These are phyloP conservation scores for Notarius lentiginosus DNA, from an alignment of 2,113 vertebrate species.

Conservation along the genomic window DNA sequence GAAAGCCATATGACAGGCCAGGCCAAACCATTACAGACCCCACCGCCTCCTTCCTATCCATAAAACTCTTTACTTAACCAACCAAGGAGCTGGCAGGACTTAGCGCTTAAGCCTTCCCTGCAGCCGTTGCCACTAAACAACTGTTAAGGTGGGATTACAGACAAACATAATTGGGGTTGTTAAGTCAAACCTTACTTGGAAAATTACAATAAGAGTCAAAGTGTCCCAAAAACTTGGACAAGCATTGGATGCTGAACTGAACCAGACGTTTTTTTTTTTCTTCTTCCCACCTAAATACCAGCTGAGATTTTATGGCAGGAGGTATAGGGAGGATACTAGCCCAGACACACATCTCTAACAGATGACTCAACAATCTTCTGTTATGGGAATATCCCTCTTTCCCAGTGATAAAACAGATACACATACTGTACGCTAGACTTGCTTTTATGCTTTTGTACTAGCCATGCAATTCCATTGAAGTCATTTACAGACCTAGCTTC, in stretches of 20 bases:
- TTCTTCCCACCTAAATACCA: not conserved
- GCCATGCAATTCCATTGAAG: slow-evolving; percentile 35
- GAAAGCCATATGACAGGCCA: not conserved
- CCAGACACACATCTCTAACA: not conserved
- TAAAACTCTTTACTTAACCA: slow-evolving; percentile 8
- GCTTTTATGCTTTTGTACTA: slow-evolving; percentile 35
- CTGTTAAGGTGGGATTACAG: slow-evolving; percentile 4
- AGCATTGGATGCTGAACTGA: not conserved
- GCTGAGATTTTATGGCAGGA: slow-evolving; percentile 9
- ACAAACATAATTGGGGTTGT: slow-evolving; percentile 18
- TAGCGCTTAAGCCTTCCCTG: slow-evolving; percentile 11
- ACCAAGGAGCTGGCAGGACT: slow-evolving; percentile 13
- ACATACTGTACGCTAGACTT: slow-evolving; percentile 21
- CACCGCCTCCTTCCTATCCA: not conserved
- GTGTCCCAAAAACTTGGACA: not conserved
- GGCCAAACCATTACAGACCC: slow-evolving; percentile 6
- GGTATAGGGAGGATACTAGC: not conserved
- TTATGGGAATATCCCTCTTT: not conserved
- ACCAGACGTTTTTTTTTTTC: not conserved
- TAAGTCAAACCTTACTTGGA: slow-evolving; percentile 7
- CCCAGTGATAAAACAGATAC: slow-evolving; percentile 7
- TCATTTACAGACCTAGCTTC: slow-evolving; percentile 47
- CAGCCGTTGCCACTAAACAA: slow-evolving; percentile 20
- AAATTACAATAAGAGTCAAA: not conserved
- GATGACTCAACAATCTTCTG: slow-evolving; percentile 3